Conservation (phyloP, 2,888 invertebrate genomes). For the Loripinus fragilis region DNA sequence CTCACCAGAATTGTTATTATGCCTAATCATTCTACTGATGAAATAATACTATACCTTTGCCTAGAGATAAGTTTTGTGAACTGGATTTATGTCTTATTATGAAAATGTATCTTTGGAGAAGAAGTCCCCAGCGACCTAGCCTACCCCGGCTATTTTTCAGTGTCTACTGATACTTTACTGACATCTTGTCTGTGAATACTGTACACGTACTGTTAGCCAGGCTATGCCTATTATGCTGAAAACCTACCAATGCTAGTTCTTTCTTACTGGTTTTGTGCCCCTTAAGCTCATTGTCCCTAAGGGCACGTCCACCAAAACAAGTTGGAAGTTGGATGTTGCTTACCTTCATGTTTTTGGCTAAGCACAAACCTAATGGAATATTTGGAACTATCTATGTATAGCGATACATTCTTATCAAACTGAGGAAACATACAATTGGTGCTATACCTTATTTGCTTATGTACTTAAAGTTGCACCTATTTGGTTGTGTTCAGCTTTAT, state of each 20-base stretch:
- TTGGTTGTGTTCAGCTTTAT: too few species aligned
- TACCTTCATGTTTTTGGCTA: too few species aligned
- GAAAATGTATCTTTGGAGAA: too few species aligned
- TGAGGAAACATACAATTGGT: slow-evolving; percentile 60
- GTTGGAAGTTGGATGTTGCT: too few species aligned
- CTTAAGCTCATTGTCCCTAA: too few species aligned
- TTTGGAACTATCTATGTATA: slow-evolving; percentile 55
- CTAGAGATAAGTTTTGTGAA: not conserved
- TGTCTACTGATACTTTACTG: slow-evolving; percentile 39
- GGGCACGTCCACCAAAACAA: too few species aligned
- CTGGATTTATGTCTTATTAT: not conserved
- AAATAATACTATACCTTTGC: too few species aligned
- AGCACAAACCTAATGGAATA: too few species aligned
- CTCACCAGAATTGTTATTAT: not conserved
- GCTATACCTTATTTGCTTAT: slow-evolving; percentile 16
- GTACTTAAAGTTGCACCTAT: too few species aligned
- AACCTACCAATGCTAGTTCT: slow-evolving; percentile 50
- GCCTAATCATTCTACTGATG: not conserved
- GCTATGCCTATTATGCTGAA: slow-evolving; percentile 46
- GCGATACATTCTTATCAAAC: slow-evolving; percentile 47
- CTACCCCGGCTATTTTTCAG: slow-evolving; percentile 42
- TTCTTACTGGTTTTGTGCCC: slow-evolving; percentile 46
- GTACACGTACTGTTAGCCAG: slow-evolving; percentile 37
- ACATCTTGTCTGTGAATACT: slow-evolving; percentile 50
- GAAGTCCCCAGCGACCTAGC: too few species aligned